phyloP scores from a whole-genome alignment of 2,888 invertebrate species.

The Neocrepidodera transversa region DNA sequence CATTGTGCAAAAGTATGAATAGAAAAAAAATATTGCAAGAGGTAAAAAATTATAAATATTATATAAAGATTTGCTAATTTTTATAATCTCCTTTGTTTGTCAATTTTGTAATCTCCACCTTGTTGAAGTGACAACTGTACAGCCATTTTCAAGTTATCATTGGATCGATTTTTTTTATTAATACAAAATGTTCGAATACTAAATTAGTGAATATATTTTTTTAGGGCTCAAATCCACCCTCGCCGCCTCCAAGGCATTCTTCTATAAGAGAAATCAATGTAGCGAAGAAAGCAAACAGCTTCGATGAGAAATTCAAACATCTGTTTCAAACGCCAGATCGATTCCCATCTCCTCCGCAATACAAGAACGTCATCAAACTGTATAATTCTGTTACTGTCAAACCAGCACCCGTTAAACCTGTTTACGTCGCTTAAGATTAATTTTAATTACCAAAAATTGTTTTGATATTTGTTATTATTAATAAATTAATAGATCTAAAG shows the following conservation, averaged over 20 bases:
- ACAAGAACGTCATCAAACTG: constrained; percentile 70
- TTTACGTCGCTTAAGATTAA: constrained; percentile 28
- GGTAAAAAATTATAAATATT: too few relatives aligned
- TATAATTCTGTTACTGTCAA: constrained; percentile 67
- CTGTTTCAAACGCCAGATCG: constrained; percentile 68
- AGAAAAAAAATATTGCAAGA: too few relatives aligned
- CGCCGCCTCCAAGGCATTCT: constrained; percentile 70
- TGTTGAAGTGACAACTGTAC: too few relatives aligned
- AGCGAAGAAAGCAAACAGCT: constrained; percentile 60
- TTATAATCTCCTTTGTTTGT: too few relatives aligned
- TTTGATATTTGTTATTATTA: constrained; percentile 35
- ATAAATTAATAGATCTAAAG: constrained; percentile 30
- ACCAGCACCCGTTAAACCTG: constrained; percentile 58
- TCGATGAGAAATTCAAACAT: constrained; percentile 73
- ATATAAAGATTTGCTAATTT: too few relatives aligned
- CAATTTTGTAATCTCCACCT: too few relatives aligned
- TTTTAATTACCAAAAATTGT: constrained; percentile 29
- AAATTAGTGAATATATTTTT: constrained; percentile 18
- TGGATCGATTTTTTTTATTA: too few relatives aligned
- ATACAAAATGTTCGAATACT: too few relatives aligned
- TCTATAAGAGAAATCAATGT: constrained; percentile 64
- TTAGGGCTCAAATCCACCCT: constrained; percentile 55
- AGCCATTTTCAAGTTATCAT: too few relatives aligned
- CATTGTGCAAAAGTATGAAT: too few relatives aligned
- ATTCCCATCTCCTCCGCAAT: constrained; percentile 76